Evolutionary conservation across 2,888 invertebrate genomes (phyloP).

Genomic region (Amphipoea lucens): DNA sequence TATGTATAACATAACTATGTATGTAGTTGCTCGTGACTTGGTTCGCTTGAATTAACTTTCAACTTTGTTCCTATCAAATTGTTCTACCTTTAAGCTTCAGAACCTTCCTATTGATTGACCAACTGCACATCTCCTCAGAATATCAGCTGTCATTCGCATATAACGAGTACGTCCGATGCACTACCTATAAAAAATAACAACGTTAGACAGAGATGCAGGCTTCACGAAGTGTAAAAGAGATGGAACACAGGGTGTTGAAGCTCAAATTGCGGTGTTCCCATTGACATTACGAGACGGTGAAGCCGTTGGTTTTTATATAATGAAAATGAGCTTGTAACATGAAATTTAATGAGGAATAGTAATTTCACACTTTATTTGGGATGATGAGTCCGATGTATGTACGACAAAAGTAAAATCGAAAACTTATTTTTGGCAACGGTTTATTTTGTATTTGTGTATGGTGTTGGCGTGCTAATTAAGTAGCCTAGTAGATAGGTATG

Average conservation of each 20-base stretch:
- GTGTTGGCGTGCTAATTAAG: too few relatives aligned
- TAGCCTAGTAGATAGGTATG: too few relatives aligned
- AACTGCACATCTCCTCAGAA: constrained; percentile 52
- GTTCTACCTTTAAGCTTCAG: background rate
- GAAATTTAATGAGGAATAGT: constrained; percentile 65
- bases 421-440: background rate
- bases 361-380: constrained; percentile 58
- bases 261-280: constrained; percentile 68
- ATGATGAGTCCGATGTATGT: constrained; percentile 11
- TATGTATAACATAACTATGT: background rate
- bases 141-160: constrained; percentile 62
- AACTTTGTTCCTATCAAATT: background rate
- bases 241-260: constrained; percentile 53
- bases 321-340: constrained; percentile 74
- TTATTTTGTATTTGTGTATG: background rate
- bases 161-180: constrained; percentile 67
- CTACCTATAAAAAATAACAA: constrained; percentile 72
- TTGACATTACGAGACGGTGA: constrained; percentile 64
- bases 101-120: constrained; percentile 37
- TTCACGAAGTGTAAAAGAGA: constrained; percentile 35
- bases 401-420: background rate
- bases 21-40: background rate
- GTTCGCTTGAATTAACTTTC: background rate
- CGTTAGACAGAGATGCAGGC: constrained; percentile 49
- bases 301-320: constrained; percentile 73